Evolutionary conservation across 2,797 vertebrate species (phyloP).

Genomic region (Tympanoctomys barrerae): DNA sequence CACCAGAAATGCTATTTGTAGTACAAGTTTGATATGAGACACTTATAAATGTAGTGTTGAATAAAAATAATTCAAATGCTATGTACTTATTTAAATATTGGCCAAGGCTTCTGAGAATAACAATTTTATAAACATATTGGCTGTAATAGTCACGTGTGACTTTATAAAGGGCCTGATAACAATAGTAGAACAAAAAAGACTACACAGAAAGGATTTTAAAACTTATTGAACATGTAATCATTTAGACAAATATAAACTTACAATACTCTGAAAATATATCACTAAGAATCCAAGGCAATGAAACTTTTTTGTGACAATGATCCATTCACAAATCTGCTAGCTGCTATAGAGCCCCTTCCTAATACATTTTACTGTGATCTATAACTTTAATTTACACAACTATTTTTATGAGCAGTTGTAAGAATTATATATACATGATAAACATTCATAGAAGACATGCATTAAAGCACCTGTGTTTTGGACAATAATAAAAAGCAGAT

Average conservation of each 20-base stretch:
- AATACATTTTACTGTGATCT: conserved; percentile 23
- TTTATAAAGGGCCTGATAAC: not conserved
- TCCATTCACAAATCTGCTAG: conserved; percentile 33
- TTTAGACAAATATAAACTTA: conserved; percentile 46
- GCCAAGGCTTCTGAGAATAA: not conserved
- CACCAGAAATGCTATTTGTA: not conserved
- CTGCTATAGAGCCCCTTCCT: not conserved
- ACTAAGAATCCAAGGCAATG: conserved; percentile 41
- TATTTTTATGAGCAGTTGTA: conserved; percentile 34
- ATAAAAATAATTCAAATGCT: not conserved
- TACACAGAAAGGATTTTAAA: not conserved
- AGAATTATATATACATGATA: not conserved
- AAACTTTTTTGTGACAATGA: conserved; percentile 40
- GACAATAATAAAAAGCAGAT: not conserved
- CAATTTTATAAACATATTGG: conserved; percentile 12
- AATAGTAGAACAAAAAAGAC: not conserved
- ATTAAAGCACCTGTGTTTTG: not conserved
- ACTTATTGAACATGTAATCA: not conserved
- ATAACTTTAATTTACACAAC: conserved; percentile 10
- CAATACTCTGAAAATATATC: conserved; percentile 53
- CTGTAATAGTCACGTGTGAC: not conserved
- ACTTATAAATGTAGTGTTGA: not conserved
- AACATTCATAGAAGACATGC: not conserved
- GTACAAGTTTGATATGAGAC: not conserved
- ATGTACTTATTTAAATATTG: conserved; percentile 24